Conservation (phyloP, 2,113 vertebrate species). For the Triplophysa rosa region DNA sequence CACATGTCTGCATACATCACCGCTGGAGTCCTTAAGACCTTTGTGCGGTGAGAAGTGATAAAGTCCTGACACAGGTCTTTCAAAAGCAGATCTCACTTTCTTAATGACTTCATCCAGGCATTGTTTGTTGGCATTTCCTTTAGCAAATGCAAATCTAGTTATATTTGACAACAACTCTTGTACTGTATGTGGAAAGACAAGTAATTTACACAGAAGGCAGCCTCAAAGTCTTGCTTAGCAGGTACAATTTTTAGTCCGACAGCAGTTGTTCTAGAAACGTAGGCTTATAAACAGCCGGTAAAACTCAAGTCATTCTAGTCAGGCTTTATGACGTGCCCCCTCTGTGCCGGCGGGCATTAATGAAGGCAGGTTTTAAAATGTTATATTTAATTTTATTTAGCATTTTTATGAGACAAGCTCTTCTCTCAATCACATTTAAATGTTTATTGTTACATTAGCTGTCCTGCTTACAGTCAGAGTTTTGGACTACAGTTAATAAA, state of each 20-base stretch:
- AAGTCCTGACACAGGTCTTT: background rate
- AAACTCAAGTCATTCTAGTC: conserved; percentile 47
- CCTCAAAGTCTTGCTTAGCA: background rate
- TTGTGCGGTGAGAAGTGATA: background rate
- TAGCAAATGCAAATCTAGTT: background rate
- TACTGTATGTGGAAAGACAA: background rate
- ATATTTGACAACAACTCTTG: too few species aligned
- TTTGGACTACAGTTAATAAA: conserved; percentile 73
- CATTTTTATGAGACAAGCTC: conserved; percentile 74
- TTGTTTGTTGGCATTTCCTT: background rate
- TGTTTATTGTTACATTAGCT: conserved; percentile 74
- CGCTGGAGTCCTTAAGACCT: background rate
- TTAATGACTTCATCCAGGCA: background rate
- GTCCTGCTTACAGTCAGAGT: conserved; percentile 68
- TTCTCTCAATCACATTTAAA: conserved; percentile 76
- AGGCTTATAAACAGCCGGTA: conserved; percentile 49
- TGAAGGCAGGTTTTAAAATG: conserved; percentile 71
- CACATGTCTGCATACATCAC: conserved; percentile 1
- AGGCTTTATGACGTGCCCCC: conserved; percentile 35
- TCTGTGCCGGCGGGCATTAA: conserved; percentile 64
- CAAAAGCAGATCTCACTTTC: background rate
- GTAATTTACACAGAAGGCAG: conserved; percentile 51
- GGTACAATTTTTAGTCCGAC: background rate
- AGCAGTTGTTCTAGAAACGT: conserved; percentile 50
- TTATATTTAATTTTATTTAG: conserved; percentile 79